Evolutionary conservation across 2,797 vertebrate genomes (phyloP).

Genomic region (Spheniscus humboldti): DNA sequence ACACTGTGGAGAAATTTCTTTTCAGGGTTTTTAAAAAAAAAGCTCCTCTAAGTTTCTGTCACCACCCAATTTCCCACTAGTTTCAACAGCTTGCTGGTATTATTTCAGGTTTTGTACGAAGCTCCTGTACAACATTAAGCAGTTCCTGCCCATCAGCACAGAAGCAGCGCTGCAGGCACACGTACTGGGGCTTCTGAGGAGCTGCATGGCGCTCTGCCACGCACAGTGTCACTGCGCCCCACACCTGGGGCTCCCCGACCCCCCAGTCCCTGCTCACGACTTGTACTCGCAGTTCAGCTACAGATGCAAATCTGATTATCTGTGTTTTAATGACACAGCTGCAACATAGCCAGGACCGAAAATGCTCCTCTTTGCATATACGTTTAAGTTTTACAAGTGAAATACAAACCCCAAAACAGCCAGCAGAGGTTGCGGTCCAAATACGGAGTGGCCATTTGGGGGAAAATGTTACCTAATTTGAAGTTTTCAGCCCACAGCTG

Average conservation of each 20-base stretch:
- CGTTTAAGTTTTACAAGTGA: not conserved
- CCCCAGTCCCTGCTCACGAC: fast-evolving
- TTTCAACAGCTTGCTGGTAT: fast-evolving
- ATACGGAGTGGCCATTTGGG: not conserved
- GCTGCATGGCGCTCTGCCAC: not conserved
- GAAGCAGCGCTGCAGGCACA: not conserved
- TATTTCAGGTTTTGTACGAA: fast-evolving
- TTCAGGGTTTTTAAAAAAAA: not conserved
- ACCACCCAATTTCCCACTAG: fast-evolving
- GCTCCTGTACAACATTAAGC: fast-evolving
- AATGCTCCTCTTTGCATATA: not conserved
- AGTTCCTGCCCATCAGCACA: not conserved
- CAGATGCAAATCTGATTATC: not conserved
- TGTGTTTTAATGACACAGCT: fast-evolving
- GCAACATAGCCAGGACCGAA: not conserved
- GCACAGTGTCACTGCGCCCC: not conserved
- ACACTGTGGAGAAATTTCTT: fast-evolving
- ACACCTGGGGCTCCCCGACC: not conserved
- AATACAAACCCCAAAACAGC: not conserved
- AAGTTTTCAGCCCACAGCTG: not conserved
- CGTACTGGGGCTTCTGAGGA: fast-evolving
- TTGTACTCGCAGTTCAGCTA: fast-evolving
- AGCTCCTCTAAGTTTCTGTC: not conserved
- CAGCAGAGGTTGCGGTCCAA: not conserved
- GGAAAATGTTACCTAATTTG: not conserved